phyloP scores from a whole-genome alignment of 2,113 vertebrate species.

The Seriola rivoliana region DNA sequence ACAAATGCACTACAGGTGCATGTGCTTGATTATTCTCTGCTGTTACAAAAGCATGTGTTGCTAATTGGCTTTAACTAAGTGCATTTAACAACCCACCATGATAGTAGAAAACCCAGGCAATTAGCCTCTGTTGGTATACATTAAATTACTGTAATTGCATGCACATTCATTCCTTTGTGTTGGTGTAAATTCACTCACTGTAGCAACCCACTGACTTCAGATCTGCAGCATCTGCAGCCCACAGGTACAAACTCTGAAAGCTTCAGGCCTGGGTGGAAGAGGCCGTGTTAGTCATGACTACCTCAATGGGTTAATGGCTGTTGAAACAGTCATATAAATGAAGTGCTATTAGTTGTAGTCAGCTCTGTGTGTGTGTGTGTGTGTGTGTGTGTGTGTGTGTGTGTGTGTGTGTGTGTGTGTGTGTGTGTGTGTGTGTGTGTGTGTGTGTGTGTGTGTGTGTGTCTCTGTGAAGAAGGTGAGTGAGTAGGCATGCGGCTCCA shows the following conservation, averaged over 20 bases:
- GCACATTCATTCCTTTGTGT: neutral
- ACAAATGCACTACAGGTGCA: neutral
- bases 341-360: neutral
- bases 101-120: conserved; percentile 21
- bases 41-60: conserved; percentile 8
- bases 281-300: neutral
- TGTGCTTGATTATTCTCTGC: neutral
- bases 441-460: neutral
- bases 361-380: neutral
- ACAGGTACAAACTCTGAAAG: neutral
- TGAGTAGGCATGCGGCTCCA: conserved; percentile 8
- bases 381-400: neutral
- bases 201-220: neutral
- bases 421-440: neutral
- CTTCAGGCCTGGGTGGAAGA: neutral
- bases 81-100: conserved; percentile 9
- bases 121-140: conserved; percentile 11
- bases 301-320: conserved; percentile 18
- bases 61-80: conserved; percentile 13
- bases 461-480: conserved; percentile 16
- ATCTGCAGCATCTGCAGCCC: neutral
- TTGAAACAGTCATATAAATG: neutral
- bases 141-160: conserved; percentile 33
- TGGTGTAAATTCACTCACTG: neutral
- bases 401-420: neutral